These are phyloP conservation scores for Phytoseiulus persimilis DNA, from an alignment of 2,888 invertebrate species.

Conservation along the genomic window DNA sequence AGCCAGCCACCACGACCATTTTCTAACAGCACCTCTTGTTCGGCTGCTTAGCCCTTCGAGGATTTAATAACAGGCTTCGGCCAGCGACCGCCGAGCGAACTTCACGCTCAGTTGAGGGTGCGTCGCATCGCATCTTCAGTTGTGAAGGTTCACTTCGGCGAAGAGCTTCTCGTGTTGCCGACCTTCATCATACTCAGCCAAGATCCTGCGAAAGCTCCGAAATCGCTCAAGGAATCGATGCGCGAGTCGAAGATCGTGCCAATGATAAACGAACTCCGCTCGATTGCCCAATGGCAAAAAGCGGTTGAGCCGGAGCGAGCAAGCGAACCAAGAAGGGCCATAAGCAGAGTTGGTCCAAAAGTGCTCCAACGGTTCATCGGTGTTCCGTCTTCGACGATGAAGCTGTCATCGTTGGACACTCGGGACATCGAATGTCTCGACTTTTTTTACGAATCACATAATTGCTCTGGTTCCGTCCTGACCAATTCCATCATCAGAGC, in stretches of 20 bases:
- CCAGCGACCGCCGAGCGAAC: conserved; percentile 5
- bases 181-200: conserved; percentile 5
- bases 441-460: neutral
- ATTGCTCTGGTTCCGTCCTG: neutral
- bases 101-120: neutral
- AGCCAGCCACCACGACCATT: neutral
- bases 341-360: neutral
- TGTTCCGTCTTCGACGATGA: neutral
- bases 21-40: conserved; percentile 5
- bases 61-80: neutral
- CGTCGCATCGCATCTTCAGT: conserved; percentile 5
- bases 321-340: neutral
- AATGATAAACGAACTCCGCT: neutral
- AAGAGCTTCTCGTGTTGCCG: neutral
- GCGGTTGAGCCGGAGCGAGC: neutral
- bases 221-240: neutral
- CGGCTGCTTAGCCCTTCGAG: conserved; percentile 5
- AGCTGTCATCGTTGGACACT: neutral
- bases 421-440: neutral
- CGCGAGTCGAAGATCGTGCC: neutral
- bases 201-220: neutral
- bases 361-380: neutral
- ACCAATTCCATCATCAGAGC: neutral
- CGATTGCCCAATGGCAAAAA: neutral
- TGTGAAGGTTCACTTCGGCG: neutral